Conservation (phyloP, 2,797 vertebrate species). For the Enteromius fasciolatus region DNA sequence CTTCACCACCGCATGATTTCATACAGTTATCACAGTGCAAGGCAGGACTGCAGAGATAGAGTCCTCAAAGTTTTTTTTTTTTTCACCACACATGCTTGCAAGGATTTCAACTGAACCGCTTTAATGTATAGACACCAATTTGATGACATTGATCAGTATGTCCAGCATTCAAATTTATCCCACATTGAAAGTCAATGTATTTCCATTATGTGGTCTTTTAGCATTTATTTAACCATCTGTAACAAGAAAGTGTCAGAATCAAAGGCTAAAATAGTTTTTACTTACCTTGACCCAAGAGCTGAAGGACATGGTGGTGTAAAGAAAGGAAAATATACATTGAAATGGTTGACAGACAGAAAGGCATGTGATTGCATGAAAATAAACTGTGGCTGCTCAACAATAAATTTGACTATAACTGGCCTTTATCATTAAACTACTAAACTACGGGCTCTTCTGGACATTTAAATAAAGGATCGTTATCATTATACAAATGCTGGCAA, state of each 20-base stretch:
- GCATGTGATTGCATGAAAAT: background rate
- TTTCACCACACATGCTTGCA: background rate
- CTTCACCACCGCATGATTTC: slow-evolving; percentile 12
- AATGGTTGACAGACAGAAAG: background rate
- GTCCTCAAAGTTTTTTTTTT: background rate
- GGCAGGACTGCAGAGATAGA: background rate
- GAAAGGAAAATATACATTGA: background rate
- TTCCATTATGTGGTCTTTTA: background rate
- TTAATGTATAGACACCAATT: background rate
- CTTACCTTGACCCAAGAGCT: background rate
- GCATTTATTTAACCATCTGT: background rate
- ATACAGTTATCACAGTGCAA: slow-evolving; percentile 15
- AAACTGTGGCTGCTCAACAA: background rate
- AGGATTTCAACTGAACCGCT: background rate
- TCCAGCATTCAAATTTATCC: background rate
- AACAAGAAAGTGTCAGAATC: background rate
- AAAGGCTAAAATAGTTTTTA: background rate
- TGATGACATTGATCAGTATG: background rate
- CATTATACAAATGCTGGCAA: background rate
- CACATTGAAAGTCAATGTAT: background rate
- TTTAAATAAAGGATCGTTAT: background rate
- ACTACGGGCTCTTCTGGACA: background rate
- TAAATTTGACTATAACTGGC: background rate
- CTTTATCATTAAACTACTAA: background rate
- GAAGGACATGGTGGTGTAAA: background rate